Conservation (phyloP, 2,113 vertebrate genomes). For the Triplophysa rosa region DNA sequence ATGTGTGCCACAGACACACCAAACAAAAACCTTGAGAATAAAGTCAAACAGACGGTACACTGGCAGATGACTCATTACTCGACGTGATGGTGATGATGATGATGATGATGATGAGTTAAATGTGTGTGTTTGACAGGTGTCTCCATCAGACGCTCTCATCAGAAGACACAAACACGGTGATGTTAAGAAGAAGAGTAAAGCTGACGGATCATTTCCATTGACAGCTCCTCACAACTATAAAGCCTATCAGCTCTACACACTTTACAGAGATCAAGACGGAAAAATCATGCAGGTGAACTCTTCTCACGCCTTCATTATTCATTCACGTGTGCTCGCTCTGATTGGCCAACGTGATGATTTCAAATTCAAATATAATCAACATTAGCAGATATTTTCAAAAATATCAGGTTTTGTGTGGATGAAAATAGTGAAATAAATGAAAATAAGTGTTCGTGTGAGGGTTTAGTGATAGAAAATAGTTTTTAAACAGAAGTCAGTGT, state of each 20-base stretch:
- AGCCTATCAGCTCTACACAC: conserved; percentile 94
- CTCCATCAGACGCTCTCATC: conserved; percentile 83
- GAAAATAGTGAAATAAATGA: too few species aligned
- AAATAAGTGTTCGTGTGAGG: too few species aligned
- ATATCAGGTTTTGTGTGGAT: too few species aligned
- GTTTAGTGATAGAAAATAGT: too few species aligned
- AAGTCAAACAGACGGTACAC: conserved; percentile 82
- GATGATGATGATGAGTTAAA: not conserved
- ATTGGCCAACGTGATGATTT: too few species aligned
- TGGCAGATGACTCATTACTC: too few species aligned
- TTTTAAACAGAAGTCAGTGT: too few species aligned
- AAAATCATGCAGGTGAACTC: conserved; percentile 89
- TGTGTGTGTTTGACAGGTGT: conserved; percentile 72
- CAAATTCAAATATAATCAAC: too few species aligned
- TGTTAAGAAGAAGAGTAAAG: conserved; percentile 74
- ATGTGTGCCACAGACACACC: conserved; percentile 64
- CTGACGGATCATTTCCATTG: conserved; percentile 60
- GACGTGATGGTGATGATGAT: too few species aligned
- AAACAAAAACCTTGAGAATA: conserved; percentile 74
- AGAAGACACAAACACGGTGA: conserved; percentile 75
- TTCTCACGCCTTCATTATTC: too few species aligned
- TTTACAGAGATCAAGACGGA: conserved; percentile 89
- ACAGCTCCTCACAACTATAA: conserved; percentile 86
- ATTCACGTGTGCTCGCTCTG: too few species aligned
- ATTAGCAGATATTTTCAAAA: too few species aligned